Evolutionary conservation across 2,888 invertebrate species (phyloP), one percentile per base, ranked within the genome.

Genomic region (Scotopteryx bipunctaria): DNA sequence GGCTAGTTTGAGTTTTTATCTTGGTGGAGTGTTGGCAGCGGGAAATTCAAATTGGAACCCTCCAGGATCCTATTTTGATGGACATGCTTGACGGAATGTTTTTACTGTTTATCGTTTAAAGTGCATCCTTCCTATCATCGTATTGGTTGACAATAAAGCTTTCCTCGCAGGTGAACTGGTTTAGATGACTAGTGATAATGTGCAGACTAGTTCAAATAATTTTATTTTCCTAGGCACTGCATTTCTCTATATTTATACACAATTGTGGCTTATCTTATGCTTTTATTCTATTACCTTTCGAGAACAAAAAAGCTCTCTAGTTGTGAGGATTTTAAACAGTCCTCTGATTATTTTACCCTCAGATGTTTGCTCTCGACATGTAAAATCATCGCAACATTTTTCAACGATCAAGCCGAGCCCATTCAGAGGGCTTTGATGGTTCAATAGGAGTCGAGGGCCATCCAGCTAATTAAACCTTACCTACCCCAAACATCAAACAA

Each of bases 401-500:
- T 36, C 32, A 45, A 43, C 38, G 43, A 38, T 44, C 21, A 21
- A 40, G 21, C 19, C 9, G 17, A 25, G 29, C 23, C 21, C 27
- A 36, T 27, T 33, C 42, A 41, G 15, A 31, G 40, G n/a, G 27
- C 52, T 43, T 46, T 35, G 43, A 43, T 21, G 38, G 53, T 47
- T 52, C 43, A 53, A 53, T 53, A 17, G 16, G 42, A 36, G 43
- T 40, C 13, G 32, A 49, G 45, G 16, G 45, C 36, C 50, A 43
- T 43, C 23, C 49, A 52, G 41, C 55, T 59, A 59, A 61, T 61
- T 59, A 59, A 59, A 55, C 37, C 38, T 44, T 45, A 42, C 54
- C 54, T 52, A 56, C 31, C 48, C 43, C 51, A 31, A 32, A 59
- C 57, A 59, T 59, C 61, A 62, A 62, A 64, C 69, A 63, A 66